Evolutionary conservation across 2,888 invertebrate genomes (phyloP), one percentile per base, ranked within the genome.

Genomic region (Arctia plantaginis): DNA sequence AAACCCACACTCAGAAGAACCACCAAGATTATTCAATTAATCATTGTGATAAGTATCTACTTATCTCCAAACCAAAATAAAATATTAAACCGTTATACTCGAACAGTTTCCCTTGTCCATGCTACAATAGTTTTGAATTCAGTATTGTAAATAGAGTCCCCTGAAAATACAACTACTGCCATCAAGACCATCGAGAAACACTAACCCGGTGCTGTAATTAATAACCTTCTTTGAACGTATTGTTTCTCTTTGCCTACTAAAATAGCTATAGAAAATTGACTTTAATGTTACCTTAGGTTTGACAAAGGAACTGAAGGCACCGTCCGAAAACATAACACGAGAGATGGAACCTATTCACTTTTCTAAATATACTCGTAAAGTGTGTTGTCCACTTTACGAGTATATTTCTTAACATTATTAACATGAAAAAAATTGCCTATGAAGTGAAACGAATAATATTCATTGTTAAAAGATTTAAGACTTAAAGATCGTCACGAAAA

Each of bases 171-270:
- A 68, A 30, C 78, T 75, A 64, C 69, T 65, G 72, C 73, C 79
- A n/a, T 74, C 76, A 79, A 83, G 75, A 84, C 86, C 85, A 83
- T 83, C 78, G 81, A 85, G 88, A 89, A 86, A 87, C 86, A 86
- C 84, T 86, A 82, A 82, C 88, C 87, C 88, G 85, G 87, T 87
- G 86, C 79, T 86, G 83, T 84, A 79, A 81, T 85, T 86, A 88
- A 86, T 86, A 88, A 86, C 73, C 39, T 66, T 74, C 79, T 77
- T 82, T 83, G 75, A 82, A 80, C 76, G 82, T 73, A 76, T 72
- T 76, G 74, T 77, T 69, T 76, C 59, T 69, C 74, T 44, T 67
- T 59, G 33, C 69, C 30, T 41, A 66, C 39, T 55, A 72, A 71
- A 71, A 66, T 73, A 73, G 59, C 39, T 27, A 33, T 39, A 13